A percentile compares a stretch with the other conserved stretches of the same genome.
Evolutionary conservation across 1,140 invertebrate species (phyloP).

Genomic region (Magallana angulata): DNA sequence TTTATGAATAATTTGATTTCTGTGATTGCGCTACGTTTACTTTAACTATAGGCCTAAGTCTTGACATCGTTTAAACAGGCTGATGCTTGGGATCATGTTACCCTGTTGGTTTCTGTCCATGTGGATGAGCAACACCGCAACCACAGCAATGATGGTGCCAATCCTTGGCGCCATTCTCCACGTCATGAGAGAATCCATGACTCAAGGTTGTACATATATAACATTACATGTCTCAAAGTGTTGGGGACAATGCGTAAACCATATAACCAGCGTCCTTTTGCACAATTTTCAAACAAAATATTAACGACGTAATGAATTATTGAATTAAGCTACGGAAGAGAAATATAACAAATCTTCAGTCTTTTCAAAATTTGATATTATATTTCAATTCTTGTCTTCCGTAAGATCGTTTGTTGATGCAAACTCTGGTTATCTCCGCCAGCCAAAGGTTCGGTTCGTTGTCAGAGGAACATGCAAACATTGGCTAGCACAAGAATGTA

Average conservation of each 20-base stretch:
- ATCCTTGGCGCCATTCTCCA: slow-evolving; percentile 77
- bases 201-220: neutral
- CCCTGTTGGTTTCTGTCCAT: slow-evolving; percentile 79
- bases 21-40: too few relatives aligned
- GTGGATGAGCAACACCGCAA: slow-evolving; percentile 81
- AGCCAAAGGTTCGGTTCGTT: too few relatives aligned
- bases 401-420: too few relatives aligned
- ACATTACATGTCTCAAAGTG: neutral
- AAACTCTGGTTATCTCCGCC: too few relatives aligned
- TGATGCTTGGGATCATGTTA: slow-evolving; percentile 79
- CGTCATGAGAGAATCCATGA: slow-evolving; percentile 58
- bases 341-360: too few relatives aligned
- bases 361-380: too few relatives aligned
- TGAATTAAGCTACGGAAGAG: neutral
- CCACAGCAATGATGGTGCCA: slow-evolving; percentile 80
- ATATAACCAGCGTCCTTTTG: too few relatives aligned
- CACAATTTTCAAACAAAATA: neutral
- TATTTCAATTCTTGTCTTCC: too few relatives aligned
- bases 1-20: too few relatives aligned
- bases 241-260: too few relatives aligned
- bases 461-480: too few relatives aligned
- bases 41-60: neutral
- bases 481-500: too few relatives aligned
- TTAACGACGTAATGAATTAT: neutral
- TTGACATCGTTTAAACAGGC: slow-evolving; percentile 48